Evolutionary conservation across 92 coral and sea anemone genomes (phyloP), one percentile per base, ranked within the genome.

Genomic region (Siderastrea siderea): DNA sequence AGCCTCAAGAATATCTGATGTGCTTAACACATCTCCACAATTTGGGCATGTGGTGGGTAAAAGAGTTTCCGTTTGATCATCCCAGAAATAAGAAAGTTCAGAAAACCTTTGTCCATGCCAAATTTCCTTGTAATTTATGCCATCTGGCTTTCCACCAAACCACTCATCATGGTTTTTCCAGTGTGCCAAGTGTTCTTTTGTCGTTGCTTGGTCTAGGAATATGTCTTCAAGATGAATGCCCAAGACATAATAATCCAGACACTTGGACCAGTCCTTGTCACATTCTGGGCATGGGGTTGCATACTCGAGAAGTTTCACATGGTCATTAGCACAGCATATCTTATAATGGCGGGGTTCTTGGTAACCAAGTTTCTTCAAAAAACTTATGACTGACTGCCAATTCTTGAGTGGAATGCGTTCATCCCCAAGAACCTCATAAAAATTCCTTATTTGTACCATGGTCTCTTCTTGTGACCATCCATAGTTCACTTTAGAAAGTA

Each of bases 311-410:
- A 89, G 61, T 12, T 84, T 91, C 11, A 89, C 80, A 83, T 94
- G 97, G 53, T 91, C 79, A 52, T 62, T 70, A 5, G 65, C 84
- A 88, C 94, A 93, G 62, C 94, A 93, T 3, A 93, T 65, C 75
- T 91, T 91, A 80, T 67, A 93, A 65, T 83, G 90, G 51, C 78
- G 68, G 17, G 92, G 86, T 19, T 78, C 74, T 62, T 87, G 87
- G 58, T 90, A 94, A 0, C 96, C 94, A 14, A 91, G 74, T 52
- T 43, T 62, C 66, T 84, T 88, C 52, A 93, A 46, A 54, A 88
- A 91, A 3, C n/a, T 49, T 2, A 91, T 68, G 17, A 93, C 93
- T n/a, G 81, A 47, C 15, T 60, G 55, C 96, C 94, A 91, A 7
- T 77, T 65, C 68, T 87, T 90, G 46, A 87, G 94, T 12, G 94